These are phyloP conservation scores for Pemphigus obesinymphae DNA, from an alignment of 1,140 invertebrate genomes.

Conservation along the genomic window DNA sequence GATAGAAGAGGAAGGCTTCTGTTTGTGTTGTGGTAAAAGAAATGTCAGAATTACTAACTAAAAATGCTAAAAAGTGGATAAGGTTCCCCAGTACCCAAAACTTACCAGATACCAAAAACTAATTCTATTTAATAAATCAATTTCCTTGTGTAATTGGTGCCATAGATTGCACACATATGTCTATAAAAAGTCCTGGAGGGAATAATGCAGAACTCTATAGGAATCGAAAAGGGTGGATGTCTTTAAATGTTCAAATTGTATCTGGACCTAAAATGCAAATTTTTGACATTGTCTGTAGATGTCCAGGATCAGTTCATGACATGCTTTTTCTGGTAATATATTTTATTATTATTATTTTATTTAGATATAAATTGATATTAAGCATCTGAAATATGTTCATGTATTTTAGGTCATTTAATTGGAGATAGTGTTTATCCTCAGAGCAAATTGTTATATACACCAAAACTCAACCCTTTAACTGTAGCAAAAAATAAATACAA, in stretches of 20 bases:
- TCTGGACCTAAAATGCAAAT: constrained; percentile 49
- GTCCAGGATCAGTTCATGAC: constrained; percentile 49
- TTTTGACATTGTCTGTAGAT: constrained; percentile 47
- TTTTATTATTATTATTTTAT: not conserved
- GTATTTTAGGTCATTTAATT: not conserved
- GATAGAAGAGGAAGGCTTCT: not conserved
- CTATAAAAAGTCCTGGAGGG: too few species aligned
- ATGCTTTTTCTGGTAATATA: not conserved
- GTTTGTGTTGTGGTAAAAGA: too few species aligned
- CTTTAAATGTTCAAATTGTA: constrained; percentile 51
- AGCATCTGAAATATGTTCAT: not conserved
- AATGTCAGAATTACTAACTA: too few species aligned
- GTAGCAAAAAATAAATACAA: constrained; percentile 5
- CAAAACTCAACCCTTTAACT: constrained; percentile 22
- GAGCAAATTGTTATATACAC: constrained; percentile 29
- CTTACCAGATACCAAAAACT: not conserved
- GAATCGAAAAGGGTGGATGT: constrained; percentile 49
- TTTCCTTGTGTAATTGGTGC: constrained; percentile 51
- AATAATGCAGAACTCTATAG: too few species aligned
- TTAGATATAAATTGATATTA: not conserved
- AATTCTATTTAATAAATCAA: not conserved
- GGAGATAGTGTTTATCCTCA: constrained; percentile 44
- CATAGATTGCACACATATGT: too few species aligned
- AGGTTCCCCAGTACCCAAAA: too few species aligned
- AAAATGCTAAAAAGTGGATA: too few species aligned